Evolutionary conservation across 2,888 invertebrate species (phyloP).

Genomic region (Rhagophthalmus giganteus): DNA sequence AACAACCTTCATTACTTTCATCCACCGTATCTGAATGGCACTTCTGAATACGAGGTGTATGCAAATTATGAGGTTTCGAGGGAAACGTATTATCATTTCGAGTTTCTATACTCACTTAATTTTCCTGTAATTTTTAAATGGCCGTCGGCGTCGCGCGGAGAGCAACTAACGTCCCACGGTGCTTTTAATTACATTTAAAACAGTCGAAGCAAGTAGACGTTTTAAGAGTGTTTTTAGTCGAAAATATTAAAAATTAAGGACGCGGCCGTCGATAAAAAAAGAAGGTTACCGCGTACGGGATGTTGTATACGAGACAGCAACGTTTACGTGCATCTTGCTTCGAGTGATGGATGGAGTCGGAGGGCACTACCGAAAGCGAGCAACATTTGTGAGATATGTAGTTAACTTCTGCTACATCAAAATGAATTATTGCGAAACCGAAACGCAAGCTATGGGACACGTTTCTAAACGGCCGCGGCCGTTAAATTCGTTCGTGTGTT

Average conservation of each 20-base stretch:
- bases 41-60: constrained; percentile 18
- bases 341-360: background rate
- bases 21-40: constrained; percentile 19
- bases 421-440: background rate
- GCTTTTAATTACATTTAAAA: background rate
- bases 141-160: too few relatives aligned
- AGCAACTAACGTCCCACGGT: background rate
- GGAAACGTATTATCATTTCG: background rate
- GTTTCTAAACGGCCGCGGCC: too few relatives aligned
- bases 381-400: background rate
- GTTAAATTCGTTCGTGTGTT: too few relatives aligned
- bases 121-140: constrained; percentile 6
- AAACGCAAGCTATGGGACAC: too few relatives aligned
- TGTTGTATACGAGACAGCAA: background rate
- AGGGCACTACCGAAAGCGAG: background rate
- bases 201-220: too few relatives aligned
- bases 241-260: too few relatives aligned
- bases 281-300: background rate
- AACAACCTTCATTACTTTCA: constrained; percentile 26
- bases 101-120: constrained; percentile 5
- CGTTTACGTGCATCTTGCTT: background rate
- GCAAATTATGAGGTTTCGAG: constrained; percentile 14
- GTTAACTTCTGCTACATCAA: background rate
- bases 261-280: background rate
- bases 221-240: too few relatives aligned